Conservation (phyloP, 2,797 vertebrate species). For the Acipenser oxyrinchus region DNA sequence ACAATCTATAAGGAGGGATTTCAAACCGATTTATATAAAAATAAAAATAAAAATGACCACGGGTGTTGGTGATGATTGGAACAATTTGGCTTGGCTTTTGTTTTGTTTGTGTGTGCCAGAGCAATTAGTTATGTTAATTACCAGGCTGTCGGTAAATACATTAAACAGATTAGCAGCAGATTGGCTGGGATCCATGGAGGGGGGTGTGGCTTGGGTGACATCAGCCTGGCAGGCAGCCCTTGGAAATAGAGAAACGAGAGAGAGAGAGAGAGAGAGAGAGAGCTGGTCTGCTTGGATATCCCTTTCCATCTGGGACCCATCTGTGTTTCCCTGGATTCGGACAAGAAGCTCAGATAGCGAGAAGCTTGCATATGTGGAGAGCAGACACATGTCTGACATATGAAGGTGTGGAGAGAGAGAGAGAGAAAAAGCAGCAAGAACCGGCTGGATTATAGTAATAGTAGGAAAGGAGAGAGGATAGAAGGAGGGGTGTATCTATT, state of each 20-base stretch:
- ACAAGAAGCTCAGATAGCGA: slow-evolving; percentile 72
- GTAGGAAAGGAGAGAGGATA: too few species aligned
- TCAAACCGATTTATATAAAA: too few species aligned
- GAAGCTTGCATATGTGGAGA: slow-evolving; percentile 90
- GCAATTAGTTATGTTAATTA: slow-evolving; percentile 78
- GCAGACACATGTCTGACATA: slow-evolving; percentile 93
- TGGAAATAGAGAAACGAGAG: slow-evolving; percentile 55
- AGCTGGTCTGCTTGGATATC: slow-evolving; percentile 77
- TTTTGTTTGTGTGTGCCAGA: slow-evolving; percentile 72
- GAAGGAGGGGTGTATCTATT: too few species aligned
- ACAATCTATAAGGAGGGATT: too few species aligned
- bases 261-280: slow-evolving; percentile 32
- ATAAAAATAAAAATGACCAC: background rate
- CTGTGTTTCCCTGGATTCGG: slow-evolving; percentile 88
- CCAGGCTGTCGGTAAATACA: slow-evolving; percentile 55
- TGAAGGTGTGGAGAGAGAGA: slow-evolving; percentile 53
- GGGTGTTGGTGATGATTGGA: slow-evolving; percentile 2
- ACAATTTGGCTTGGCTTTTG: slow-evolving; percentile 43
- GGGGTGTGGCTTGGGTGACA: slow-evolving; percentile 69
- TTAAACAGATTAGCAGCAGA: slow-evolving; percentile 78
- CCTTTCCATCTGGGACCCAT: slow-evolving; percentile 98
- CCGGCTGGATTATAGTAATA: slow-evolving; percentile 23
- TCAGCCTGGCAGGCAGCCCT: slow-evolving; percentile 64
- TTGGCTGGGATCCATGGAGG: slow-evolving; percentile 69
- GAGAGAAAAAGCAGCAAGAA: slow-evolving; percentile 44